Conservation (phyloP, 2,797 vertebrate species). For the Champsocephalus esox region DNA sequence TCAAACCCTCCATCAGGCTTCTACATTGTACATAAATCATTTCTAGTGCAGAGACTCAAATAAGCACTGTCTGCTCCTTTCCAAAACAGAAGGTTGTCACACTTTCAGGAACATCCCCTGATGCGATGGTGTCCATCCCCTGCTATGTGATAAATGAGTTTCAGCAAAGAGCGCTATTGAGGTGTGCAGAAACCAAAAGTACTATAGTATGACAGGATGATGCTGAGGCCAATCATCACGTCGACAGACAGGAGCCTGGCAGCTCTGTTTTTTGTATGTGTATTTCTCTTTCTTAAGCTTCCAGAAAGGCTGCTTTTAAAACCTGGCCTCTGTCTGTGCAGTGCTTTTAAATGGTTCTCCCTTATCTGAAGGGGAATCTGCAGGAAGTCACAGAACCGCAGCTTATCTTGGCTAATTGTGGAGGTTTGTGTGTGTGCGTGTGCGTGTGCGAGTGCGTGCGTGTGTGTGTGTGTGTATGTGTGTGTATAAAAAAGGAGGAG, state of each 20-base stretch:
- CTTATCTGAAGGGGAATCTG: constrained; percentile 81
- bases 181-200: constrained; percentile 72
- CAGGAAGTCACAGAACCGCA: constrained; percentile 81
- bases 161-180: constrained; percentile 54
- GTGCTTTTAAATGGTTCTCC: constrained; percentile 72
- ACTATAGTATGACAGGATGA: constrained; percentile 66
- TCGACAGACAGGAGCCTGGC: constrained; percentile 47
- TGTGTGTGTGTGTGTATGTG: constrained; percentile 39
- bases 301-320: constrained; percentile 45
- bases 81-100: constrained; percentile 57
- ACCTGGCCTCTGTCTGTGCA: constrained; percentile 58
- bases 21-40: constrained; percentile 16
- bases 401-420: constrained; percentile 80
- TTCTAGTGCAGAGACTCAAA: constrained; percentile 33
- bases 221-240: constrained; percentile 59
- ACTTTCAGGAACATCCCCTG: constrained; percentile 58
- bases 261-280: constrained; percentile 45
- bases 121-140: constrained; percentile 58
- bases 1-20: background rate
- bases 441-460: constrained; percentile 11
- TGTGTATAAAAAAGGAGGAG: constrained; percentile 45
- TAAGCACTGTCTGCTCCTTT: constrained; percentile 36
- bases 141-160: constrained; percentile 72
- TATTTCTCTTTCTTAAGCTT: constrained; percentile 45
- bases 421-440: constrained; percentile 52